These are phyloP conservation scores for Drosophila arawakana DNA, from an alignment of 1,140 invertebrate genomes.

Conservation along the genomic window DNA sequence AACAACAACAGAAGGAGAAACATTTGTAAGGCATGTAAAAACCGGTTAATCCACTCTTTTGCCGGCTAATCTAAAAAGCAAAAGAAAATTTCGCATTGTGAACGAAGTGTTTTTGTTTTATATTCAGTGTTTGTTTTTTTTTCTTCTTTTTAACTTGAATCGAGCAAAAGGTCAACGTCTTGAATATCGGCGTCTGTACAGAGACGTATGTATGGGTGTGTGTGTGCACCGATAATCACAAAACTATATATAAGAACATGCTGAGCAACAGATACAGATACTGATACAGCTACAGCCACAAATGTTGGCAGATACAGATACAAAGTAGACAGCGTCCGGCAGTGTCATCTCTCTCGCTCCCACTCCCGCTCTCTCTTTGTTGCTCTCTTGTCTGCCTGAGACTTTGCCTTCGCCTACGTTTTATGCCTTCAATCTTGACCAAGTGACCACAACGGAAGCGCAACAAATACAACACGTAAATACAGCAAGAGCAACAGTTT, in stretches of 20 bases:
- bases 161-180: slow-evolving; percentile 43
- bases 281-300: slow-evolving; percentile 17
- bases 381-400: slow-evolving; percentile 26
- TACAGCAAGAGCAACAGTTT: slow-evolving; percentile 39
- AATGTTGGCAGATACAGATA: slow-evolving; percentile 23
- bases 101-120: background rate
- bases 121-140: slow-evolving; percentile 13
- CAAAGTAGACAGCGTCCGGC: slow-evolving; percentile 32
- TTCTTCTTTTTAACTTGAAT: slow-evolving; percentile 24
- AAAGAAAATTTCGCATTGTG: slow-evolving; percentile 43
- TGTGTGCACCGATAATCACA: slow-evolving; percentile 22
- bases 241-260: slow-evolving; percentile 25
- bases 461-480: slow-evolving; percentile 29
- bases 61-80: slow-evolving; percentile 38
- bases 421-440: slow-evolving; percentile 31
- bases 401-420: slow-evolving; percentile 27
- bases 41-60: slow-evolving; percentile 51
- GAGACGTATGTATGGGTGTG: slow-evolving; percentile 1
- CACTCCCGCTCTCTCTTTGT: slow-evolving; percentile 15
- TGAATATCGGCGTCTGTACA: slow-evolving; percentile 21
- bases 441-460: slow-evolving; percentile 49
- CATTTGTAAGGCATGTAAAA: slow-evolving; percentile 17
- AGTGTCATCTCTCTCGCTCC: background rate
- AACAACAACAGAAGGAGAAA: slow-evolving; percentile 12
- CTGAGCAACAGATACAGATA: slow-evolving; percentile 34